phyloP scores from a whole-genome alignment of 2,888 invertebrate genomes.

The Tipula vernalis region DNA sequence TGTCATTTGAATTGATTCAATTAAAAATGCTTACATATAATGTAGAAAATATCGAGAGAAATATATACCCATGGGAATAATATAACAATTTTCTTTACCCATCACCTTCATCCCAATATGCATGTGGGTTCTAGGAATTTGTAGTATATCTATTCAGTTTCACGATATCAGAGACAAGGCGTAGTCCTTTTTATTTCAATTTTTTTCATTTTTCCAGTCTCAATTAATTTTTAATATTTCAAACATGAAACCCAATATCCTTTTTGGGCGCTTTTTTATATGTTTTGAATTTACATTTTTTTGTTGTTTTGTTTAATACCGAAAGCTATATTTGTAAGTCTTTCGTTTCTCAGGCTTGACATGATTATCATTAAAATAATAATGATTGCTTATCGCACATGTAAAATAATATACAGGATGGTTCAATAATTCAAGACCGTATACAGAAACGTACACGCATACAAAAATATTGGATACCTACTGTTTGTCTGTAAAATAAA shows the following conservation, averaged over 20 bases:
- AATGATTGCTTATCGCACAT: not conserved
- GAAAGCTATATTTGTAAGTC: not conserved
- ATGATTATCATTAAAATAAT: not conserved
- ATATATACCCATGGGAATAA: not conserved
- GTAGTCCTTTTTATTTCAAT: not conserved
- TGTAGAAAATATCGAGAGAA: not conserved
- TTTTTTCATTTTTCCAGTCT: not conserved
- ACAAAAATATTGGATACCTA: not conserved
- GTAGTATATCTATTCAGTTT: not conserved
- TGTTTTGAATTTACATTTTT: not conserved
- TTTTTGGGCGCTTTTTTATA: not conserved
- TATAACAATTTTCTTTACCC: not conserved
- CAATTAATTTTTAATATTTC: constrained; percentile 4
- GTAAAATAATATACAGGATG: not conserved
- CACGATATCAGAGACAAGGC: not conserved
- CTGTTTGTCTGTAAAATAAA: not conserved
- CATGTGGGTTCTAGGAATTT: not conserved
- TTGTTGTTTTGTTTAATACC: not conserved
- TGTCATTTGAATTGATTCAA: not conserved
- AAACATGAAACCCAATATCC: not conserved
- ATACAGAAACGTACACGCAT: not conserved
- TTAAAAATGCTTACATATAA: not conserved
- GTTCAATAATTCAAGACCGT: not conserved
- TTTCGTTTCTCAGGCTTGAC: not conserved
- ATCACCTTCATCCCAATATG: not conserved